A percentile compares a stretch with the other conserved stretches of the same genome.
Evolutionary conservation across 1,140 invertebrate species (phyloP).

Genomic region (Neelides sp.): DNA sequence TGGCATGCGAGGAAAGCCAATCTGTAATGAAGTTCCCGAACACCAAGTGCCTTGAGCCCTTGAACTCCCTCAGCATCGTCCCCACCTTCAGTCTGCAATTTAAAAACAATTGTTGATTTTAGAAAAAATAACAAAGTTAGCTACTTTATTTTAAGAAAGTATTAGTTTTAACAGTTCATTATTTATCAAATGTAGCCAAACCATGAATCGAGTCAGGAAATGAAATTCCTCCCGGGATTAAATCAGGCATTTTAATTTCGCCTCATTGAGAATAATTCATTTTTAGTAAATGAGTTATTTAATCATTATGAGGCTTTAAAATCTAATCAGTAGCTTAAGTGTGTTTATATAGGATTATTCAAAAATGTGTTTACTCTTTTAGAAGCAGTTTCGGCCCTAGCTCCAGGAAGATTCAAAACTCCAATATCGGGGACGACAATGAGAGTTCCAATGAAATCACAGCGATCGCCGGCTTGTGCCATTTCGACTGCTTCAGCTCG

Average conservation of each 20-base stretch:
- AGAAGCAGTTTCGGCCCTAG: slow-evolving; percentile 65
- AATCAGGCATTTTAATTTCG: too few relatives aligned
- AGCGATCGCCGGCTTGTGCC: slow-evolving; percentile 80
- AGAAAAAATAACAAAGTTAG: background rate
- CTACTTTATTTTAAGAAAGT: background rate
- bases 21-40: slow-evolving; percentile 88
- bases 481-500: slow-evolving; percentile 91
- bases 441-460: slow-evolving; percentile 92
- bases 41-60: slow-evolving; percentile 85
- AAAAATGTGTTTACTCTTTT: slow-evolving; percentile 42
- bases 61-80: slow-evolving; percentile 71
- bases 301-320: too few relatives aligned
- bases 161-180: too few relatives aligned
- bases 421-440: slow-evolving; percentile 96
- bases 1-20: slow-evolving; percentile 91
- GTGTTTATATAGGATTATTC: too few relatives aligned
- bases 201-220: too few relatives aligned
- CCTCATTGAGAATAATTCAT: too few relatives aligned
- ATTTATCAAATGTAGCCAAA: too few relatives aligned
- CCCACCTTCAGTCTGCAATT: slow-evolving; percentile 45
- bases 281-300: too few relatives aligned
- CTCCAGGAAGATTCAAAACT: slow-evolving; percentile 68
- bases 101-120: slow-evolving; percentile 1
- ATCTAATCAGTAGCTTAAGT: too few relatives aligned
- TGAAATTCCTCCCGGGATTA: too few relatives aligned